Base-by-base conservation (phyloP, 2,113 vertebrate species). In the Peromyscus maniculatus region DNA sequence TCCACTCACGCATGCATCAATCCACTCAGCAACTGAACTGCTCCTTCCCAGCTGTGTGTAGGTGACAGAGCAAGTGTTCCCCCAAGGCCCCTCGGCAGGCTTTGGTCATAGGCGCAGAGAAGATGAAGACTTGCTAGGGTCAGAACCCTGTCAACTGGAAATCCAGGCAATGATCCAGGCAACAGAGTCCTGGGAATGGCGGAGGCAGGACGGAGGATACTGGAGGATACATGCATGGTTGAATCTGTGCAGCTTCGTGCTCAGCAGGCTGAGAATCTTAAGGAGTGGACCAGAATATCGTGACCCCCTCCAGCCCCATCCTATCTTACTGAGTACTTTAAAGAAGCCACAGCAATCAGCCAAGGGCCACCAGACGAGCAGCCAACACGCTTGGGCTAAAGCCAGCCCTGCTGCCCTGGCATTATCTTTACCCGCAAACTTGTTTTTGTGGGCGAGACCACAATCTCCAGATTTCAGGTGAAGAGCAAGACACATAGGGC, bases 181-280 rank as follows among this genome's bases (percentile, higher is more conserved):
- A 16, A 4, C 52, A 55, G 82, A 49, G n/a, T 16, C 6, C 11
- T 5, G 11, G 87, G 33, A 59, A 71, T 71, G n/a, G 84, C 1
- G 3, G 33, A 26, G 84, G 39, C 17, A 21, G 3, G 26, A 16
- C 77, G 17, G 12, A 57, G 91, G n/a, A 79, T 72, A 74, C 0
- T 0, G 59, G 80, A 13, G 87, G 43, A 43, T 43, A 33, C 78
- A 19, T 1, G 16, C 2, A 0, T 36, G 13, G 49, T 36, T 17
- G 80, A 43, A 24, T 17, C 39, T 39, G 3, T 28, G 43, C 31
- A 22, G 64, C 26, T 69, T 24, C 13, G 21, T 49, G 43, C 22
- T 36, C 46, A 11, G 28, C 2, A 0, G 15, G 17, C 79, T 7
- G 36, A n/a, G 15, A 43, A 52, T n/a, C 17, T 24, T 0, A 22